These are phyloP conservation scores for Zoanthus sansibaricus DNA, from an alignment of 92 coral and sea anemone species.

Conservation along the genomic window DNA sequence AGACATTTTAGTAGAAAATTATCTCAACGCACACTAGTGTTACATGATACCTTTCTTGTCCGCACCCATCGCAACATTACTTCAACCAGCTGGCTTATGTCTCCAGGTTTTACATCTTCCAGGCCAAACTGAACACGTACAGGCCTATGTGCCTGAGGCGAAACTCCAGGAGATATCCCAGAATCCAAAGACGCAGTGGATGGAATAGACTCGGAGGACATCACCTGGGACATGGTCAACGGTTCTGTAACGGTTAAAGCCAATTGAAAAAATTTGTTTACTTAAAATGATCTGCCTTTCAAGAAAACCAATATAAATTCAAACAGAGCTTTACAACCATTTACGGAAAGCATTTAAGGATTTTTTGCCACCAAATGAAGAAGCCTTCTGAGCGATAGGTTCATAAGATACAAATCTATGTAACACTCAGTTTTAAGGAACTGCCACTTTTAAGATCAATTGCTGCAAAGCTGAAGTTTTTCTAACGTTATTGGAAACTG, in stretches of 20 bases:
- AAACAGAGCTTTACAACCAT: too few relatives aligned
- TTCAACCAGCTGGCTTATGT: conserved; percentile 68
- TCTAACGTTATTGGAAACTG: too few relatives aligned
- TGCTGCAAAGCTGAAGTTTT: too few relatives aligned
- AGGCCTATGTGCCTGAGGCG: conserved; percentile 78
- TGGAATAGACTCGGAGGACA: conserved; percentile 67
- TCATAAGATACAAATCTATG: too few relatives aligned
- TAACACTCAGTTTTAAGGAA: too few relatives aligned
- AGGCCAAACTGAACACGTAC: conserved; percentile 70
- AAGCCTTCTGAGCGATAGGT: too few relatives aligned
- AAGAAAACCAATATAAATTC: background rate
- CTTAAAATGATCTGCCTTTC: background rate
- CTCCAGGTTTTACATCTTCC: conserved; percentile 70
- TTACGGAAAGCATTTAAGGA: too few relatives aligned
- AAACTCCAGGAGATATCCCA: conserved; percentile 75
- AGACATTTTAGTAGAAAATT: background rate
- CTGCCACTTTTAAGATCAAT: too few relatives aligned
- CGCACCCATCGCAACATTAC: conserved; percentile 87
- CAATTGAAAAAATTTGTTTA: background rate
- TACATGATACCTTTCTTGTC: conserved; percentile 73
- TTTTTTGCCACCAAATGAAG: too few relatives aligned
- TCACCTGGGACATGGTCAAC: conserved; percentile 58
- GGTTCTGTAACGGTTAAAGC: conserved; percentile 39
- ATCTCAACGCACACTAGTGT: background rate
- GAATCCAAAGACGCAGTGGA: conserved; percentile 65